These are phyloP conservation scores for Anhinga rufa DNA, from an alignment of 2,113 vertebrate genomes.

Conservation along the genomic window DNA sequence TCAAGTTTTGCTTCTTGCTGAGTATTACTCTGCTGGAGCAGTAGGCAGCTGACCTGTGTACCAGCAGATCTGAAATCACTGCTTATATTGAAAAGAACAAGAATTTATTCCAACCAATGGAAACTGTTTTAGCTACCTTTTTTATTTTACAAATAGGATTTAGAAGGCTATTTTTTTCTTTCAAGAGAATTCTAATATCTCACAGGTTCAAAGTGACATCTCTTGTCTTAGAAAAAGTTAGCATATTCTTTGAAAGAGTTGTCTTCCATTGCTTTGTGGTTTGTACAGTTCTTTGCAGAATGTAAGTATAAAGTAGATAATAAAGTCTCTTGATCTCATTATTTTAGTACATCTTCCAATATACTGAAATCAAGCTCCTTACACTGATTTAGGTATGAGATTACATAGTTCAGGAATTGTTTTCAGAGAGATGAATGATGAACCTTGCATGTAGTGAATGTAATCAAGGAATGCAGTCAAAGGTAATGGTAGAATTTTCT, in stretches of 20 bases:
- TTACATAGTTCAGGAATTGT: not conserved
- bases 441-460: not conserved
- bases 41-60: not conserved
- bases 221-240: not conserved
- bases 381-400: not conserved
- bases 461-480: not conserved
- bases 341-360: not conserved
- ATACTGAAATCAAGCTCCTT: not conserved
- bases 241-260: not conserved
- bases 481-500: not conserved
- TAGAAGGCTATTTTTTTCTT: not conserved
- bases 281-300: not conserved
- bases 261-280: not conserved
- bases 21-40: not conserved
- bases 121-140: not conserved
- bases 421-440: not conserved
- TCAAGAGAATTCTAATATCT: not conserved
- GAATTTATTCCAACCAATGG: not conserved
- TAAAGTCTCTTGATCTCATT: not conserved
- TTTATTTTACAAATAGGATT: constrained; percentile 8
- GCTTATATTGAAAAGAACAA: not conserved
- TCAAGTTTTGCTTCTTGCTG: not conserved
- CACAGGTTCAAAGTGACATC: not conserved
- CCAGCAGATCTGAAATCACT: not conserved
- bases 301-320: not conserved